Percentiles rank a stretch among this genome's conserved stretches.
Conservation (phyloP, 2,888 invertebrate genomes). For the Epiblema foenella region DNA sequence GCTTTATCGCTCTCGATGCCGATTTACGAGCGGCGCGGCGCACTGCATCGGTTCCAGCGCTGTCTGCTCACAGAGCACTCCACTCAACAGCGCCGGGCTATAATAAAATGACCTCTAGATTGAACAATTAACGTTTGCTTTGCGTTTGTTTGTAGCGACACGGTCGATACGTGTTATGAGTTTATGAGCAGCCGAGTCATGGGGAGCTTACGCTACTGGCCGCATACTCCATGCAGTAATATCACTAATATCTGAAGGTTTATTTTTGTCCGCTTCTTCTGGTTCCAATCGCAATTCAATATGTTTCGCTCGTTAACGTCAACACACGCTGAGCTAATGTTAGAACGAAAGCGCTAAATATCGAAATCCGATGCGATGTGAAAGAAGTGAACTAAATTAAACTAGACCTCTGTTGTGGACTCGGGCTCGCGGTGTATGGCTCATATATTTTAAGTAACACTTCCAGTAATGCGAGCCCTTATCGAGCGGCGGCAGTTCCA, state of each 20-base stretch:
- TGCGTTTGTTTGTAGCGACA: background rate
- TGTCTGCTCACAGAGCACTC: background rate
- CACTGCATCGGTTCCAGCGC: constrained; percentile 4
- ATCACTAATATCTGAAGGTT: background rate
- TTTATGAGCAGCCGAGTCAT: background rate
- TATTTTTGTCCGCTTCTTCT: background rate
- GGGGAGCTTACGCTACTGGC: background rate
- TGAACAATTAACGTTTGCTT: background rate
- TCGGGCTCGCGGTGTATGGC: background rate
- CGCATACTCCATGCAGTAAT: background rate
- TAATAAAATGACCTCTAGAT: background rate
- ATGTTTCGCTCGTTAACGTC: background rate
- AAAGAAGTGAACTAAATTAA: background rate
- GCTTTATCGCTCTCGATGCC: constrained; percentile 31
- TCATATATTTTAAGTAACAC: constrained; percentile 8
- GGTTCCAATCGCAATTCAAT: background rate
- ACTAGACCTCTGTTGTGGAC: background rate
- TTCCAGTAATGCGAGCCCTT: constrained; percentile 3
- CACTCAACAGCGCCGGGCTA: background rate
- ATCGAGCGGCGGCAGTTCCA: background rate
- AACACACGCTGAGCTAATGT: no score
- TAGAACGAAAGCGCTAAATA: background rate
- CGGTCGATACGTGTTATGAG: background rate
- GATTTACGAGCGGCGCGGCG: constrained; percentile 18
- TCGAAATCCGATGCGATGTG: background rate